Conservation (phyloP, 2,797 vertebrate genomes). For the Sebastes vulpes region DNA sequence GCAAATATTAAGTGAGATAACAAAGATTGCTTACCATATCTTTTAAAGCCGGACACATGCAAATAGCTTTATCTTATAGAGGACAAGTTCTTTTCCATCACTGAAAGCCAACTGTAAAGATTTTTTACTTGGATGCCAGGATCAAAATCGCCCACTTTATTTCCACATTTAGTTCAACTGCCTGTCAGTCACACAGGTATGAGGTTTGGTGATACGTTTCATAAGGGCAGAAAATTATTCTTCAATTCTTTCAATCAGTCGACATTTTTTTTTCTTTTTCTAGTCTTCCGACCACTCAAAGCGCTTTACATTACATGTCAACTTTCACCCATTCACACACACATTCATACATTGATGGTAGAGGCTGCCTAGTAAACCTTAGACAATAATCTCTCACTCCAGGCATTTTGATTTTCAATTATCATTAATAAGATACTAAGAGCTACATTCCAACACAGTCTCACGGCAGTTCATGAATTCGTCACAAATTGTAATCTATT, state of each 20-base stretch:
- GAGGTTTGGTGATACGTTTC: not conserved
- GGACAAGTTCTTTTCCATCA: not conserved
- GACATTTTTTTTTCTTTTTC: too few relatives aligned
- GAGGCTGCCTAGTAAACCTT: not conserved
- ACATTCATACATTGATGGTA: too few relatives aligned
- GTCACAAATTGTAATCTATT: too few relatives aligned
- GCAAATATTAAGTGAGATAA: constrained; percentile 8
- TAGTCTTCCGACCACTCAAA: too few relatives aligned
- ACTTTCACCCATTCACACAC: too few relatives aligned
- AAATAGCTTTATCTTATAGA: not conserved
- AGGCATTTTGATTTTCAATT: not conserved
- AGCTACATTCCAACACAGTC: not conserved
- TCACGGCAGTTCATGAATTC: too few relatives aligned
- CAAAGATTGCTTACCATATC: not conserved
- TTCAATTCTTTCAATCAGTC: not conserved
- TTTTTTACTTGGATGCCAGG: not conserved
- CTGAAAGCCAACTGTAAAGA: not conserved
- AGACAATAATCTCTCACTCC: not conserved
- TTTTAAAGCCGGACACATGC: not conserved
- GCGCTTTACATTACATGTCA: too few relatives aligned
- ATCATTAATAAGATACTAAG: not conserved
- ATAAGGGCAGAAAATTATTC: not conserved
- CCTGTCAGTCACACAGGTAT: not conserved
- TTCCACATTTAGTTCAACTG: not conserved
- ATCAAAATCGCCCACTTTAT: not conserved